Base-by-base conservation (phyloP, 2,113 vertebrate genomes). In the Alaudala cheleensis region DNA sequence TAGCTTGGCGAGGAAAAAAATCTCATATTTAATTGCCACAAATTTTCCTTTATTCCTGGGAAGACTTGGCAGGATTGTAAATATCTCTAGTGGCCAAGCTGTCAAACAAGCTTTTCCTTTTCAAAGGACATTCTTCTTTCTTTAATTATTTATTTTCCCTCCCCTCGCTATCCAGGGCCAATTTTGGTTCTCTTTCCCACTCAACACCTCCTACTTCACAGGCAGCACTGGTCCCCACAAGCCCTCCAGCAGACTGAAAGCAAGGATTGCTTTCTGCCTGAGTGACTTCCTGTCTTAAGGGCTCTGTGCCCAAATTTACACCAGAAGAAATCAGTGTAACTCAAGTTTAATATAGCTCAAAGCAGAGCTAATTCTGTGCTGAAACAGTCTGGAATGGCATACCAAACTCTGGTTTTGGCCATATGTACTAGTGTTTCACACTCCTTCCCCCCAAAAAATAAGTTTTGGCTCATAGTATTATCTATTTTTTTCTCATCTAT, bases 321-420 rank as follows among this genome's bases (percentile, higher is more conserved):
- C 81, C 51, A 81, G 34, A 47, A 93, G 70, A 95, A 94, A 93
- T 76, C 61, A 74, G 67, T 16, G 56, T 69, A 92, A 86, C 40
- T 91, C 80, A 86, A 64, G 88, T 92, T 94, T 86, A 95, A 94
- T 92, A 86, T 64, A 96, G 76, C 80, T 77, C 94, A 95, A 92
- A 88, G 80, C 40, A 86, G 79, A 86, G 69, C 80, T 93, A 88
- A 88, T 90, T 96, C 60, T 80, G 66, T 80, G 67, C 54, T 88
- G 74, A 89, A 95, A 80, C 45, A 81, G 39, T 81, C 76, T 90
- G 88, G 80, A 91, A 93, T 56, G 82, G 51, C 1, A 0, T 37
- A 66, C 24, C 86, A 73, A 86, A 88, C 22, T 80, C 64, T 78
- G 42, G 29, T 47, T 86, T 92, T 83, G 67, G 66, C 74, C 64